Conservation (phyloP, 2,888 invertebrate genomes). For the Drosophila melanocephala region DNA sequence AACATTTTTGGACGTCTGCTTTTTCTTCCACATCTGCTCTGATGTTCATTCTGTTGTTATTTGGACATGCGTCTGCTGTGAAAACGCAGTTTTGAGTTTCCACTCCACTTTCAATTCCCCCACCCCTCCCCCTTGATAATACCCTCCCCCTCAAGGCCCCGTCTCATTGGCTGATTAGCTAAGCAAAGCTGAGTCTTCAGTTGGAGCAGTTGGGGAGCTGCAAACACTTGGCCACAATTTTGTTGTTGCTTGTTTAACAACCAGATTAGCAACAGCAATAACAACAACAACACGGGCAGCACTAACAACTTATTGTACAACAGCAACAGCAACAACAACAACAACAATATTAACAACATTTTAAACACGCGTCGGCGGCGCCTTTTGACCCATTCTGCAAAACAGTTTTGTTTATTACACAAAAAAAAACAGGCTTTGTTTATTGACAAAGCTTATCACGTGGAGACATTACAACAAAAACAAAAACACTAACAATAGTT, state of each 20-base stretch:
- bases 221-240: conserved; percentile 27
- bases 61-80: conserved; percentile 37
- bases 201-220: conserved; percentile 16
- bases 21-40: neutral
- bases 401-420: conserved; percentile 13
- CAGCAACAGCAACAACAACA: neutral
- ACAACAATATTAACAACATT: neutral
- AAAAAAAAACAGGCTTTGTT: neutral
- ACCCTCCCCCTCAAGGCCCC: neutral
- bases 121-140: neutral
- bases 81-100: conserved; percentile 26
- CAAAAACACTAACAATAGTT: neutral
- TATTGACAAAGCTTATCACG: neutral
- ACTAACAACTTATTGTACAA: conserved; percentile 33
- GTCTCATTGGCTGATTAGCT: neutral
- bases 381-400: conserved; percentile 39
- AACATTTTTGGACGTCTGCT: conserved; percentile 1
- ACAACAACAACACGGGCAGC: conserved; percentile 8
- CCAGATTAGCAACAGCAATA: conserved; percentile 38
- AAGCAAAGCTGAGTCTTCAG: neutral
- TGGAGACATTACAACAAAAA: neutral
- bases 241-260: conserved; percentile 52
- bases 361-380: conserved; percentile 48
- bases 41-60: neutral
- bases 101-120: conserved; percentile 1